phyloP scores from a whole-genome alignment of 2,113 vertebrate species.

The Tauraco erythrolophus region DNA sequence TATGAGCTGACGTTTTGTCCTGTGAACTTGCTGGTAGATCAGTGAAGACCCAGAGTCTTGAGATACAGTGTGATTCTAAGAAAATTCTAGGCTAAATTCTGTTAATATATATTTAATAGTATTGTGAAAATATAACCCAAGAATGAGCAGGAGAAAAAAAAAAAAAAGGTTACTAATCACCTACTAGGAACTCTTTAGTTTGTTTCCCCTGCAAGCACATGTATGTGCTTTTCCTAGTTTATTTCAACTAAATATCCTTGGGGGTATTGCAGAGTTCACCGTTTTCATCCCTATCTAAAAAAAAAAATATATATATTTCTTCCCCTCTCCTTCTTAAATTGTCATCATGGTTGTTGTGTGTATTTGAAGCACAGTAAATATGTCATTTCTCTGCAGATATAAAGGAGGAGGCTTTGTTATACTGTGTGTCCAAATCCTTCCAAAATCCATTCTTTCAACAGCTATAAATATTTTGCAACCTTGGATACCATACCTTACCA shows the following conservation, averaged over 20 bases:
- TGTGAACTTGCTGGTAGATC: not conserved
- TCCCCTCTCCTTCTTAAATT: not conserved
- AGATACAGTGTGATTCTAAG: not conserved
- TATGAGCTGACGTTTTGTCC: not conserved
- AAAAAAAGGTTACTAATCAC: not conserved
- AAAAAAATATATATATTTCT: not conserved
- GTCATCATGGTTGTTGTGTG: not conserved
- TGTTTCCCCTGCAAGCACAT: not conserved
- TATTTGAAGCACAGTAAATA: not conserved
- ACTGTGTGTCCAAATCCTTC: not conserved
- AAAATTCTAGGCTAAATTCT: not conserved
- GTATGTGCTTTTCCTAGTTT: not conserved
- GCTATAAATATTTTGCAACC: not conserved
- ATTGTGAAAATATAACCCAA: not conserved
- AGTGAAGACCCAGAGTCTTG: not conserved
- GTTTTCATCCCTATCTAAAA: not conserved
- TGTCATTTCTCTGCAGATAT: rapidly evolving
- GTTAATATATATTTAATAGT: not conserved
- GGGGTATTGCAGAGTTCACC: not conserved
- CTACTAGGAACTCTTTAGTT: not conserved
- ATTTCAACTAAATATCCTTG: not conserved
- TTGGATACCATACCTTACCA: not conserved
- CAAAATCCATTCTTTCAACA: not conserved
- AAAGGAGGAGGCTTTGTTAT: not conserved
- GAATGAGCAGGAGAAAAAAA: not conserved